Base-by-base conservation (phyloP, 2,888 invertebrate species). In the Caenorhabditis japonica region DNA sequence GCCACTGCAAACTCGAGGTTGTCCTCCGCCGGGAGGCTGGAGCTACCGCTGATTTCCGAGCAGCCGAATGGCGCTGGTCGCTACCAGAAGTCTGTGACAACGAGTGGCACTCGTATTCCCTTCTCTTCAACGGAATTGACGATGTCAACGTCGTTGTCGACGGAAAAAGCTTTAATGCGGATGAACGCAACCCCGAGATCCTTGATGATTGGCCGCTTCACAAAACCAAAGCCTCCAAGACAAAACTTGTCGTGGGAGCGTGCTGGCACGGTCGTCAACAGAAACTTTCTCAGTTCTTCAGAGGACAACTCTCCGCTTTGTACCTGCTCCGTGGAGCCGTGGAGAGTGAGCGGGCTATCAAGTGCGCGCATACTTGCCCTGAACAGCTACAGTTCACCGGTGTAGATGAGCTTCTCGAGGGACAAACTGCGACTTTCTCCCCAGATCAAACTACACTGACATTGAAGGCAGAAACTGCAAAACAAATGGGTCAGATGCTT, bases 151-250 rank as follows among this genome's bases (percentile, higher is more conserved):
- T 85, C 34, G 60, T 82, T 15, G 76, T 85, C 30, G 86, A 86
- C 52, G 86, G 86, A 46, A 75, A 80, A 62, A 56, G 44, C 30
- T 82, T 84, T 73, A 76, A 78, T 47, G 75, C 90, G 55, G 92
- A 91, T 83, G 91, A 93, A 87, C 92, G 92, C 87, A 95, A 94
- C 82, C 95, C 96, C 0, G 97, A 97, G 89, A 94, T 99, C 49
- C 94, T 99, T 87, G 97, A 99, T 88, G 99, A 99, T 90, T 97
- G 97, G 97, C 97, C 97, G 1, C 91, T 99, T 43, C 97, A 97
- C 88, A 94, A 95, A 8, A 94, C 96, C 0, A 94, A 94, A 83
- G 94, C 59, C 23, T 43, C 84, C 66, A 82, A 85, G 88, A 97
- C 97, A 8, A 95, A 94, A 5, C 90, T 97, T 41, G 93, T 94